Evolutionary conservation across 2,888 invertebrate genomes (phyloP), one percentile per base, ranked within the genome.

Genomic region (Chrysopilus asiliformis): DNA sequence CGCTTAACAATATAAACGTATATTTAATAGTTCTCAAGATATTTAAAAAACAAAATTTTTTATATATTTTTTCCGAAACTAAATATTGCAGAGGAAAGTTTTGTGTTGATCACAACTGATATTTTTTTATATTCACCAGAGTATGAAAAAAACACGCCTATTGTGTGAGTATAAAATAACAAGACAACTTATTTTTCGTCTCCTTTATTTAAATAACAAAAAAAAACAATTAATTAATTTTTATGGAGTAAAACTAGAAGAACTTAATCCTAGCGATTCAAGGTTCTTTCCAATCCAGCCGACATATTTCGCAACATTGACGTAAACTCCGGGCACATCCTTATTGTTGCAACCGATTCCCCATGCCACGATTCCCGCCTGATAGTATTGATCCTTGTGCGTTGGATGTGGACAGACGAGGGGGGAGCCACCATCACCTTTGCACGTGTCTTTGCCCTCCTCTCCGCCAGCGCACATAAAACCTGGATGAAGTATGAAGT

Each of bases 391-490:
- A 25, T 32, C 30, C 2, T 25, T 50, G 35, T 44, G 47, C 22
- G 68, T 70, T 41, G 57, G 56, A 31, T 74, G 56, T 2, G 77
- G 75, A 45, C 81, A 82, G 3, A 78, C 76, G 7, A 82, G 60
- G 0, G 81, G 78, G 22, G 79, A 75, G 2, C 81, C 82, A 0
- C 81, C 81, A 49, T 82, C 81, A 6, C 67, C 75, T 53, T 68
- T 70, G 63, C 82, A 82, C 1, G 79, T 76, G 48, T 82, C 82
- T 45, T 68, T 68, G 10, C 72, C 75, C 0, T 55, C 45, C 46
- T 76, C 76, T 0, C 81, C 81, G 1, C 82, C 82, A 0, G 81
- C 81, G 49, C 82, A 83, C 43, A 79, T 69, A 56, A 81, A 80
- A 2, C 72, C 71, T 0, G 63, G 49, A 49, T 80, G 71, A 3